Evolutionary conservation across 1,140 invertebrate genomes (phyloP).

Genomic region (Sitobion miscanthi): DNA sequence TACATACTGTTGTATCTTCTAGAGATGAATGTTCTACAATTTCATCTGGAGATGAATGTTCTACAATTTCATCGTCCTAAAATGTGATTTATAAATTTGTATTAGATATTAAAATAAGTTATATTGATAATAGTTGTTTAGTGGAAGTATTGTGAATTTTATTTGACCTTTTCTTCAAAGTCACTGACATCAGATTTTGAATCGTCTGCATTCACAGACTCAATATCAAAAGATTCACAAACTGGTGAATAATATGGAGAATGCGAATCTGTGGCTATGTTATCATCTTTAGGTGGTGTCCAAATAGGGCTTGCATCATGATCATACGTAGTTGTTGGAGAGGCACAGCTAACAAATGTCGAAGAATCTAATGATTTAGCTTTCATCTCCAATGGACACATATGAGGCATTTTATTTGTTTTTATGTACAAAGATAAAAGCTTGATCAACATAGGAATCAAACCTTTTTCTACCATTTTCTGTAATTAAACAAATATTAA

Average conservation of each 20-base stretch:
- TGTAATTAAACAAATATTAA: constrained; percentile 45
- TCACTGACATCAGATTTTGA: constrained; percentile 43
- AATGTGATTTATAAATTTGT: background rate
- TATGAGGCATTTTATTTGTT: background rate
- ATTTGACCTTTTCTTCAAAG: constrained; percentile 20
- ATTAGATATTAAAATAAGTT: background rate
- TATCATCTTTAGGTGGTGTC: background rate
- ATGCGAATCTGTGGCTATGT: constrained; percentile 12
- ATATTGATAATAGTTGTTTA: background rate
- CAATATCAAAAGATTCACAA: constrained; percentile 43
- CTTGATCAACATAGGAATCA: constrained; percentile 50
- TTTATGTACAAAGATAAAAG: constrained; percentile 50
- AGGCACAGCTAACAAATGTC: background rate
- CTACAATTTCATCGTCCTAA: constrained; percentile 18
- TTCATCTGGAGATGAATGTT: background rate
- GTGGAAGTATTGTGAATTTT: background rate
- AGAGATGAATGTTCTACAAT: background rate
- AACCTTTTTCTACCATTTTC: constrained; percentile 49
- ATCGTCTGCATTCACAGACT: constrained; percentile 39
- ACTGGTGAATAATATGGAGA: constrained; percentile 52
- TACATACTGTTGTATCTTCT: background rate
- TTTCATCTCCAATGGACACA: background rate
- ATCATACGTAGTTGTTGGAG: background rate
- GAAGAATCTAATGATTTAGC: background rate
- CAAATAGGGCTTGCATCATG: constrained; percentile 43